Evolutionary conservation across 2,797 vertebrate species (phyloP), one percentile per base, ranked within the genome.

Genomic region (Sebastes taczanowskii): DNA sequence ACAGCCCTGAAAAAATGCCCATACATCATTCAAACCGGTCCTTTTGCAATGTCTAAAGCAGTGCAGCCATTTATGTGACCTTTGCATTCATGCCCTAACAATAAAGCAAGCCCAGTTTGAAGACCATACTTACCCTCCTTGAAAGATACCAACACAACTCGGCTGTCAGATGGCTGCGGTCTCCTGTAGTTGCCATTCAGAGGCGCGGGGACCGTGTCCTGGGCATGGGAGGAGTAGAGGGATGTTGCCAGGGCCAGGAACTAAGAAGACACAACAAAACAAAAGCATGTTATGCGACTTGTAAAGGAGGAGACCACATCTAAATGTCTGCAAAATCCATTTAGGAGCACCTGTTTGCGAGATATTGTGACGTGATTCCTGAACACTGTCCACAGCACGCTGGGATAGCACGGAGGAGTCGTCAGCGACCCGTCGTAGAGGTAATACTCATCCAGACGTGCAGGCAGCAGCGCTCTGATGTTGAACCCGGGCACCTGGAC

Each of bases 301-400:
- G 3, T 14, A 25, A 9, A 64, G 4, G 13, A 22, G 8, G 7
- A 56, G 0, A 3, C 6, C 14, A 20, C 29, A 46, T 38, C 30
- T 20, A 1, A 22, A 35, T 61, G 18, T 60, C 14, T 71, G 4
- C 11, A 56, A 79, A 27, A 0, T 23, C 2, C 4, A 56, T 60
- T 60, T 22, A 71, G 18, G 80, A 63, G n/a, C 71, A 97, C 99
- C 97, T 99, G 99, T 78, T 96, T 94, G 53, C 80, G 93, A 72
- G 99, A 99, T 81, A 99, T 94, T 27, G 95, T 95, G 14, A 99
- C 93, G 0, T 95, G 94, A 34, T 96, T 96, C 82, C 95, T 95
- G 92, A 99, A 99, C 27, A 99, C 91, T 0, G 98, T 99, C 99
- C 99, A 99, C 81, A 98, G 94, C 66, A 99, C 98, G 0, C 97